Evolutionary conservation across 2,113 vertebrate genomes (phyloP).

Genomic region (Entosphenus tridentatus): DNA sequence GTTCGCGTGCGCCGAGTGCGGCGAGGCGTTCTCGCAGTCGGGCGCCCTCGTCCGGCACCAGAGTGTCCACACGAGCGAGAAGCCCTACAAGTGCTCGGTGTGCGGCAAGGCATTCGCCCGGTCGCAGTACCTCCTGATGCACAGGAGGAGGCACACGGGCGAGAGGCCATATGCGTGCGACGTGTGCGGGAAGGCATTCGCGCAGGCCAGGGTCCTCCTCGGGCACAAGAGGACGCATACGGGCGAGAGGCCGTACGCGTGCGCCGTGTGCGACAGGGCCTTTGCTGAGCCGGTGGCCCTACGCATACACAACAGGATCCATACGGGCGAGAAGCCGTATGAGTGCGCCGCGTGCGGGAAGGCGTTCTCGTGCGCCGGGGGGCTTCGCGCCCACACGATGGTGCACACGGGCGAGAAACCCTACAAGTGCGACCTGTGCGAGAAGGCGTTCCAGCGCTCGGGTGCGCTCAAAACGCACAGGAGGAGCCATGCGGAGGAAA

Average conservation of each 20-base stretch:
- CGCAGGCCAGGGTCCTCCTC: slow-evolving; percentile 1
- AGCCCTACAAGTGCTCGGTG: slow-evolving; percentile 4
- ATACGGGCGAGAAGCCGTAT: not conserved
- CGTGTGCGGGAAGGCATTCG: not conserved
- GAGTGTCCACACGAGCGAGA: not conserved
- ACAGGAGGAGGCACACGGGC: not conserved
- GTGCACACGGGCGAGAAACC: not conserved
- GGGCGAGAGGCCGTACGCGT: slow-evolving; percentile 2
- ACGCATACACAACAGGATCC: not conserved
- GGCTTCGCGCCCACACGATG: not conserved
- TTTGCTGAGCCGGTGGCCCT: not conserved
- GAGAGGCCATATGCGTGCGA: not conserved
- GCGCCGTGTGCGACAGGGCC: not conserved
- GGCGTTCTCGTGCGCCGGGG: not conserved
- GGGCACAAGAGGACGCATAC: slow-evolving; percentile 1
- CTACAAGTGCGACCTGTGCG: slow-evolving; percentile 1
- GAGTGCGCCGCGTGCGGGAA: not conserved
- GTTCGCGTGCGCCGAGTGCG: not conserved
- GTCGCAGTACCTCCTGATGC: not conserved
- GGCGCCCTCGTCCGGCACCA: slow-evolving; percentile 1
- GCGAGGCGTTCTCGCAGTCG: slow-evolving; percentile 1
- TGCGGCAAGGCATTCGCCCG: not conserved
- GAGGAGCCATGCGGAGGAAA: not conserved
- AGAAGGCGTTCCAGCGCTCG: not conserved
- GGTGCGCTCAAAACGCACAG: slow-evolving; percentile 4